Percentiles rank a stretch among this genome's conserved stretches.
Evolutionary conservation across 2,113 vertebrate genomes (phyloP).

Genomic region (Raja brachyura): DNA sequence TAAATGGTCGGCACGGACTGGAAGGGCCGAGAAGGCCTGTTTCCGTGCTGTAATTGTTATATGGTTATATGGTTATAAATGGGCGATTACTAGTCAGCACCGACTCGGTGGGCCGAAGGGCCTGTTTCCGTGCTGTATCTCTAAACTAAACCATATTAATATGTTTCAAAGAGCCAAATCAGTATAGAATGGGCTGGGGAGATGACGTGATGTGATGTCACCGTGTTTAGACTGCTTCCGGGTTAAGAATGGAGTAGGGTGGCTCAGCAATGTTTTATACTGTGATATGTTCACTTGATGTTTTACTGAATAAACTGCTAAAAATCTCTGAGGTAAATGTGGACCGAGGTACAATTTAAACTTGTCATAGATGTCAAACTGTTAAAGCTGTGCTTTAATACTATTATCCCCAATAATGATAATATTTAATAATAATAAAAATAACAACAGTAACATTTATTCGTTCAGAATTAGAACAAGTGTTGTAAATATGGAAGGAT

Average conservation of each 20-base stretch:
- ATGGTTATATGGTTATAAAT: too few relatives aligned
- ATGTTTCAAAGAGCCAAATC: background rate
- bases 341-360: background rate
- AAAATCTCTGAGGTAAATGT: background rate
- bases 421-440: too few relatives aligned
- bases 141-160: background rate
- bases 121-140: too few relatives aligned
- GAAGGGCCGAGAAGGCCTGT: too few relatives aligned
- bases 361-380: background rate
- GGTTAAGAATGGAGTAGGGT: background rate
- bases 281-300: background rate
- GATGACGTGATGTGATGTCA: background rate
- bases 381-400: background rate
- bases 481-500: background rate
- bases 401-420: background rate
- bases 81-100: too few relatives aligned
- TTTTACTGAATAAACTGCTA: background rate
- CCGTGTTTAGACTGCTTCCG: background rate
- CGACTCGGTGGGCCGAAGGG: too few relatives aligned
- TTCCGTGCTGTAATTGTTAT: too few relatives aligned
- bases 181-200: background rate
- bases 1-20: too few relatives aligned
- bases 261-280: background rate
- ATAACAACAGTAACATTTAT: background rate
- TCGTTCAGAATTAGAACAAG: background rate